phyloP scores from a whole-genome alignment of 2,113 vertebrate species.

The Cepphus grylle region DNA sequence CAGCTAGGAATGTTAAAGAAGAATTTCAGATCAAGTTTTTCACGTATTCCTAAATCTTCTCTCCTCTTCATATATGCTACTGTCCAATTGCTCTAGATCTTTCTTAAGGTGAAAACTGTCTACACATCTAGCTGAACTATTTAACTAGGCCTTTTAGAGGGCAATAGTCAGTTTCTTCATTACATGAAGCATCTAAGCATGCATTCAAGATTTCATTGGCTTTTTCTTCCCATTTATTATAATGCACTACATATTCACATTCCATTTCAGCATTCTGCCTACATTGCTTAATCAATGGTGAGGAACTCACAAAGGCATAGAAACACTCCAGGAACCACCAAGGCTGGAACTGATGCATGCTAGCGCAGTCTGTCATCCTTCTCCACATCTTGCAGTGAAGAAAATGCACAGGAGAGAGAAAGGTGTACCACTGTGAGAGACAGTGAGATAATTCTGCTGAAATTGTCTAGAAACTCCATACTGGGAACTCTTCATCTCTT shows the following conservation, averaged over 20 bases:
- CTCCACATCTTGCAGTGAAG: background rate
- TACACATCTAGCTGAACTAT: background rate
- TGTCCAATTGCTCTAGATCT: background rate
- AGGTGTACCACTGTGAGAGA: background rate
- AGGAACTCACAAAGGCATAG: background rate
- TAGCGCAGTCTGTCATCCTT: background rate
- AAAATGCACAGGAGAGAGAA: background rate
- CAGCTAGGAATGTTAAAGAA: background rate
- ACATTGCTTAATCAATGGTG: background rate
- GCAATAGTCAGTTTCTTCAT: background rate
- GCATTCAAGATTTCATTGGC: background rate
- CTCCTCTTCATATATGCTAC: background rate
- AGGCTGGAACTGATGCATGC: fast-evolving
- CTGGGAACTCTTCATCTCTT: background rate
- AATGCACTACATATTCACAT: background rate
- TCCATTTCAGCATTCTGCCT: background rate
- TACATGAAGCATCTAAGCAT: background rate
- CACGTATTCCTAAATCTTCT: background rate
- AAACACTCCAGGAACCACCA: background rate
- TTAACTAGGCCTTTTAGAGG: background rate
- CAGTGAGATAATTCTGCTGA: background rate
- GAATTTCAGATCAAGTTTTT: background rate
- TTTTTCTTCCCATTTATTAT: background rate
- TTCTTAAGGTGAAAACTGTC: background rate
- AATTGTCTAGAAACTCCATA: background rate